Base-by-base conservation (phyloP, 2,888 invertebrate species). In the Nymphalis c-album region DNA sequence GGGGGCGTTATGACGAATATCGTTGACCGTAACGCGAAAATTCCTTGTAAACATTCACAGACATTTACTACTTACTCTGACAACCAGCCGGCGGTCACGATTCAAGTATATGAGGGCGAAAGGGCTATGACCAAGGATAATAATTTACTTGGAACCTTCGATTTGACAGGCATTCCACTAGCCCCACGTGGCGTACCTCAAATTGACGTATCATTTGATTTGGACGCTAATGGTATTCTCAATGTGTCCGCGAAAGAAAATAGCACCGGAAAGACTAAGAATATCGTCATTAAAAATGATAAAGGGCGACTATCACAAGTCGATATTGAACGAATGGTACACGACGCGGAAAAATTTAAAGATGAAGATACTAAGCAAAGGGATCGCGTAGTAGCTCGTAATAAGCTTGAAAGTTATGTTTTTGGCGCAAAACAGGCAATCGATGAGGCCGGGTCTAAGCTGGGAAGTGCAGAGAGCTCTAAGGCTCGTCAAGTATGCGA, bases 241-340 rank as follows among this genome's bases (percentile, higher is more conserved):
- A 97, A 97, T 79, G 97, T 98, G 0, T 94, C 96, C 0, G 97
- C 97, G 48, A 94, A 95, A 76, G 94, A 94, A 68, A 94, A 93
- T 76, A 93, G 93, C 68, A 93, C 94, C 0, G 94, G 93, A 17
- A 96, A 95, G 74, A 94, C 93, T 26, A 95, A 95, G 81, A 95
- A 95, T 76, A 96, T 97, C 69, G 95, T 95, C 13, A 97, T 97
- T 69, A 96, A 95, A 76, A 97, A 97, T 81, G 96, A 97, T 85
- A 96, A 96, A 81, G 96, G 96, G 0, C 93, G 97, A 7, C 87
- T 97, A 47, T 95, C 96, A 18, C 96, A 97, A 82, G 95, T 95
- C 20, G 97, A 97, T 70, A 97, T 97, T 68, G 96, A 97, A 76
- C 93, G 95, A 68, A 97, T 97, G 97, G 86, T 97, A 55, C 85